A percentile compares a stretch with the other conserved stretches of the same genome.
These are phyloP conservation scores for Phyllopteryx taeniolatus DNA, from an alignment of 2,113 vertebrate genomes.

Conservation along the genomic window DNA sequence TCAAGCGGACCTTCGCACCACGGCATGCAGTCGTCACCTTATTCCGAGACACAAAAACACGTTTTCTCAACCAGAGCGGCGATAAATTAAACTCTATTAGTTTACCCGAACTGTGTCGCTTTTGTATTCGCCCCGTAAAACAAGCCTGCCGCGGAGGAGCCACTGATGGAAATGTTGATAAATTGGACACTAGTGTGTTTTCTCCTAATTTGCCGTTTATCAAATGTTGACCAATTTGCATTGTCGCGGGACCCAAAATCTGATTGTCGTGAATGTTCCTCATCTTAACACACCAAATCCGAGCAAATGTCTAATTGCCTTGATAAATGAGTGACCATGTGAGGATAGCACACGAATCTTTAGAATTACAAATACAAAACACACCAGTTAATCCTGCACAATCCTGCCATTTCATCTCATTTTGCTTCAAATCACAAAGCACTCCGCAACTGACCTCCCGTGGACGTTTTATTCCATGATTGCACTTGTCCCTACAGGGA, in stretches of 20 bases:
- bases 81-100: slow-evolving; percentile 41
- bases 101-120: slow-evolving; percentile 16
- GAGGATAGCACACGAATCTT: no score
- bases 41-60: slow-evolving; percentile 1
- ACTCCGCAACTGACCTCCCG: no score
- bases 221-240: neutral
- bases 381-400: no score
- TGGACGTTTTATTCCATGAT: neutral
- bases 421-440: neutral
- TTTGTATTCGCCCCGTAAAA: neutral
- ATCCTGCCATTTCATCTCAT: neutral
- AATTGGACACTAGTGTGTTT: neutral
- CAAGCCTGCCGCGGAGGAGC: neutral
- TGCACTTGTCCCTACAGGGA: neutral
- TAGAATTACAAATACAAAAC: no score
- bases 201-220: neutral
- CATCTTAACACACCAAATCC: neutral
- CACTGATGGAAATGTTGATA: neutral
- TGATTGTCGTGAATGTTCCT: neutral
- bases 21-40: neutral
- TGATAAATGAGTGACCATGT: neutral
- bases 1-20: neutral
- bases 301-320: neutral
- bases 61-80: slow-evolving; percentile 15
- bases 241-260: neutral